Evolutionary conservation across 1,140 invertebrate genomes (phyloP), one percentile per base, ranked within the genome.

Genomic region (Lasaia peninsularis): DNA sequence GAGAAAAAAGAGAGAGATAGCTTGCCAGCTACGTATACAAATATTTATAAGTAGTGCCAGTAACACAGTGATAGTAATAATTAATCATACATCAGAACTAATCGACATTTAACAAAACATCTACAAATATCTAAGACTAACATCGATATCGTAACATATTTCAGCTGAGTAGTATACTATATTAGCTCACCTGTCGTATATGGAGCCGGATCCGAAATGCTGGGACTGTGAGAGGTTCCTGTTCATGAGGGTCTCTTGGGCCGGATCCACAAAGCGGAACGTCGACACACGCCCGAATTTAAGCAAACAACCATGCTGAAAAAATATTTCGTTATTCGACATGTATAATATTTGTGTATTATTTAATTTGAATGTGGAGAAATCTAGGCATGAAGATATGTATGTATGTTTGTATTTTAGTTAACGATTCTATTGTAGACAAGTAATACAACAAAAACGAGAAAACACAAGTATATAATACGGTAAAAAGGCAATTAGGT

Each of bases 211-310:
- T 71, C 95, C 94, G 67, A 94, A 92, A 70, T 95, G 86, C 61
- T 93, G 93, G 37, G 92, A 91, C 66, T 92, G 91, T 9, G 91
- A 90, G 44, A 92, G 76, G 62, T 91, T 91, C 67, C 91, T 80
- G 71, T 91, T 92, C 53, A 94, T 92, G 64, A 96, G 92, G 73
- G 96, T 95, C 80, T 98, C 97, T 60, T 95, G 94, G 50, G 93
- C 92, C 4, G 97, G 96, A 90, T 99, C 97, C 63, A 98, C 92
- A 90, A 98, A 99, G 68, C 96, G 93, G 89, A 98, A 99, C 18
- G 96, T 96, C 75, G 97, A 96, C 67, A 96, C 94, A 75, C 97
- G 91, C 65, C 98, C 96, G 91, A 98, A 97, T 90, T 96, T 96
- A 16, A 97, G 93, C 53, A 97, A 92, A 64, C 94, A 94, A 56